Evolutionary conservation across 2,888 invertebrate species (phyloP).

Genomic region (Urechis unicinctus): DNA sequence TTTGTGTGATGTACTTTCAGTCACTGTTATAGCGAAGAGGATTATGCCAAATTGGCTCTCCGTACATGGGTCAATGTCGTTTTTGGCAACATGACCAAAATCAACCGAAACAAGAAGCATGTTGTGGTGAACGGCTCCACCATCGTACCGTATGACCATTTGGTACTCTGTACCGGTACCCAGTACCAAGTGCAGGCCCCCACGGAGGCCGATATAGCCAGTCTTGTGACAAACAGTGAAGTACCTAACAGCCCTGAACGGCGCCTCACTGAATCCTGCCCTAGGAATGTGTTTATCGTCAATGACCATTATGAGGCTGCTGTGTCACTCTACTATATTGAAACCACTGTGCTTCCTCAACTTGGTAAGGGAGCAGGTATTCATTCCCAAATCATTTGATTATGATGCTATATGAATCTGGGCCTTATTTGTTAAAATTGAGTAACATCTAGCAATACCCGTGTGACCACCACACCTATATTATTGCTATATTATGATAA

Average conservation of each 20-base stretch:
- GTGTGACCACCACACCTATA: no score
- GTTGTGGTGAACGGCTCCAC: conserved; percentile 39
- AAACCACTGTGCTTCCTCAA: conserved; percentile 27
- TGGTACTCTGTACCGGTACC: conserved; percentile 44
- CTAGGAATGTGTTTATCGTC: conserved; percentile 40
- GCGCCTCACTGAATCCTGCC: conserved; percentile 27
- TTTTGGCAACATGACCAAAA: conserved; percentile 47
- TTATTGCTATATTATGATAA: no score
- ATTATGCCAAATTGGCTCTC: conserved; percentile 57
- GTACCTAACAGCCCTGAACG: conserved; percentile 29
- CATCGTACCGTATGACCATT: conserved; percentile 47
- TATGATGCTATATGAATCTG: background rate
- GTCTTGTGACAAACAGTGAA: conserved; percentile 20
- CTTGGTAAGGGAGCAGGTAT: conserved; percentile 5
- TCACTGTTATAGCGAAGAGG: conserved; percentile 39
- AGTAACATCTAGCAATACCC: no score
- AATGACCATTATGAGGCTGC: conserved; percentile 48
- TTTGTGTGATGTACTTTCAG: conserved; percentile 2
- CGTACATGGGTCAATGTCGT: conserved; percentile 64
- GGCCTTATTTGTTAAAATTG: background rate
- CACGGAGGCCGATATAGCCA: conserved; percentile 30
- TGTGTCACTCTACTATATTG: conserved; percentile 37
- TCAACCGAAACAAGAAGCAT: conserved; percentile 45
- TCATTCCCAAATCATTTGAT: background rate
- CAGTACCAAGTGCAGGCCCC: conserved; percentile 46